Base-by-base conservation (phyloP, 2,888 invertebrate species). In the Plebejus anna region DNA sequence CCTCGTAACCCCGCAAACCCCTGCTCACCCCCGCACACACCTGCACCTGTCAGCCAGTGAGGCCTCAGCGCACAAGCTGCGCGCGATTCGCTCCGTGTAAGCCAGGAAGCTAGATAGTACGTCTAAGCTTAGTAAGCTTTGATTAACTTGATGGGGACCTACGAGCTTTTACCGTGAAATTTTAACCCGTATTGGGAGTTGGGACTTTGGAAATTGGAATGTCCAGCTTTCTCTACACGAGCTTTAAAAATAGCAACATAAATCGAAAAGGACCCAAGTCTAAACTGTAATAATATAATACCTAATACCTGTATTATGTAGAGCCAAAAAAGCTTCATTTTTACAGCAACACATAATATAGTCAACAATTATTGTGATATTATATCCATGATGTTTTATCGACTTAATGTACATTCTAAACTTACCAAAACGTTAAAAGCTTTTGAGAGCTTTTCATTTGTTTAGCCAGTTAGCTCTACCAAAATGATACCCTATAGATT, bases 21-120 rank as follows among this genome's bases (percentile, higher is more conserved):
- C 83, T 80, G 80, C 81, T 78, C 84, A 82, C 84, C 70, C 70
- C 70, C n/a, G 70, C 42, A 11, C 16, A 83, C 83, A 82, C 72
- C 83, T 81, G 82, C 83, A 82, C 82, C 82, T 83, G 83, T 82
- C 82, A 36, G 32, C 61, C 61, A 59, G 13, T 16, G 66, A 66
- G 73, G 57, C 76, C 78, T 57, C 70, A 57, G 28, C 51, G 70
- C 76, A 73, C 32, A 70, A 70, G 38, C 61, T 28, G 16, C 32
- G 5, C 47, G n/a, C 75, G 75, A 28, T 66, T 75, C 55, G 55
- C 66, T 61, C 11, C 9, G 28, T 28, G 9, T 61, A 28, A 61
- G 61, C 61, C 28, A 28, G 28, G 28, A 28, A 61, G 61, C 61
- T 59, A 47, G 9, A 47, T 11, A 11, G 4, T 11, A 9, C 22